Conservation (phyloP, 2,113 vertebrate genomes). For the Epinephelus moara region DNA sequence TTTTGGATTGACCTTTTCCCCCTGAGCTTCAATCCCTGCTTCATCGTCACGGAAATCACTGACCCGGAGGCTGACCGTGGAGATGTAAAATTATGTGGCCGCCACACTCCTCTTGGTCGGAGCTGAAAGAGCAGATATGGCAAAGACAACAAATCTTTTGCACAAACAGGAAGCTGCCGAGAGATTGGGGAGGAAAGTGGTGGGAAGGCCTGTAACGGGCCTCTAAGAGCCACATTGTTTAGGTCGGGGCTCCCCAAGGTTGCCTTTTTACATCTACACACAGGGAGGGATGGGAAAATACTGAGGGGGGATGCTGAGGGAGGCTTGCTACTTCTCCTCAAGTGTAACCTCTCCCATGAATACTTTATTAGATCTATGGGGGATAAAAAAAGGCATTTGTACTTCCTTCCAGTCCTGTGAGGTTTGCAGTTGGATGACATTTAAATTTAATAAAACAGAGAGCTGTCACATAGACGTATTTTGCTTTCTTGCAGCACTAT, state of each 20-base stretch:
- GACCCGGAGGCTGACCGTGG: conserved; percentile 44
- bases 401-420: conserved; percentile 42
- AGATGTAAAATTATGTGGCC: conserved; percentile 46
- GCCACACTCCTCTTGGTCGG: conserved; percentile 54
- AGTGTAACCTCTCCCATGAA: conserved; percentile 71
- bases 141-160: conserved; percentile 74
- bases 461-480: conserved; percentile 40
- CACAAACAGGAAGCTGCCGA: conserved; percentile 80
- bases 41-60: conserved; percentile 68
- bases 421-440: conserved; percentile 49
- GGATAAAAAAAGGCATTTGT: conserved; percentile 30
- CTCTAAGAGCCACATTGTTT: conserved; percentile 73
- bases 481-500: conserved; percentile 41
- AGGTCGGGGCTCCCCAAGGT: conserved; percentile 70
- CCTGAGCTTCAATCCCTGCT: conserved; percentile 32
- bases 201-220: conserved; percentile 62
- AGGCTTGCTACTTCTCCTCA: conserved; percentile 50
- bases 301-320: conserved; percentile 25
- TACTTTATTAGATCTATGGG: conserved; percentile 60
- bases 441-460: conserved; percentile 44
- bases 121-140: conserved; percentile 66
- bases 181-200: conserved; percentile 59
- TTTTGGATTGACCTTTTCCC: conserved; percentile 35
- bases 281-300: conserved; percentile 74
- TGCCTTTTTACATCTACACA: conserved; percentile 59